A percentile compares a stretch with the other conserved stretches of the same genome.
phyloP scores from a whole-genome alignment of 1,140 invertebrate genomes.

The Cotesia chilonis region DNA sequence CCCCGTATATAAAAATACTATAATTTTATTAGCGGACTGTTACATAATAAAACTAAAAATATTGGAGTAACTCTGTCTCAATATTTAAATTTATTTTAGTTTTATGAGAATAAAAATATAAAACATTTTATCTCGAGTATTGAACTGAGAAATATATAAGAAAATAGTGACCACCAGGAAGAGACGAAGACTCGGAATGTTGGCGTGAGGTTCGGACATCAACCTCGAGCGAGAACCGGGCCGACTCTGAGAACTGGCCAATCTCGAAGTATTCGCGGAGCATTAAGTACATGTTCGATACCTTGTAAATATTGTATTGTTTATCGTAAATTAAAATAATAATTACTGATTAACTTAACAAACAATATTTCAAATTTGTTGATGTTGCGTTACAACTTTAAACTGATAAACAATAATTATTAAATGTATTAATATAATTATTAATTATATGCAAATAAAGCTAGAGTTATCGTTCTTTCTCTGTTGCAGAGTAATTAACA shows the following conservation, averaged over 20 bases:
- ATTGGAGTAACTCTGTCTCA: no score
- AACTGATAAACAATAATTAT: no score
- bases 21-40: no score
- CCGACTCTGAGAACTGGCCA: slow-evolving; percentile 23
- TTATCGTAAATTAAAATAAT: background rate
- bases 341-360: background rate
- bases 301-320: slow-evolving; percentile 11
- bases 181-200: slow-evolving; percentile 50
- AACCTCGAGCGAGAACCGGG: slow-evolving; percentile 46
- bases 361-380: background rate
- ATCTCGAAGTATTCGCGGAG: slow-evolving; percentile 24
- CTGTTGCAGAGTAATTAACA: slow-evolving; percentile 1
- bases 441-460: slow-evolving; percentile 1
- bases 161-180: slow-evolving; percentile 45
- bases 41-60: no score
- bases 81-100: no score
- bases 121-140: background rate
- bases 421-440: background rate
- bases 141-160: background rate
- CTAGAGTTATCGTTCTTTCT: slow-evolving; percentile 1
- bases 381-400: no score
- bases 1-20: no score
- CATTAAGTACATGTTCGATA: slow-evolving; percentile 30
- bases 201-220: slow-evolving; percentile 53
- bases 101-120: background rate